These are phyloP conservation scores for Pteromalus puparum DNA, from an alignment of 1,140 invertebrate species.

Conservation along the genomic window DNA sequence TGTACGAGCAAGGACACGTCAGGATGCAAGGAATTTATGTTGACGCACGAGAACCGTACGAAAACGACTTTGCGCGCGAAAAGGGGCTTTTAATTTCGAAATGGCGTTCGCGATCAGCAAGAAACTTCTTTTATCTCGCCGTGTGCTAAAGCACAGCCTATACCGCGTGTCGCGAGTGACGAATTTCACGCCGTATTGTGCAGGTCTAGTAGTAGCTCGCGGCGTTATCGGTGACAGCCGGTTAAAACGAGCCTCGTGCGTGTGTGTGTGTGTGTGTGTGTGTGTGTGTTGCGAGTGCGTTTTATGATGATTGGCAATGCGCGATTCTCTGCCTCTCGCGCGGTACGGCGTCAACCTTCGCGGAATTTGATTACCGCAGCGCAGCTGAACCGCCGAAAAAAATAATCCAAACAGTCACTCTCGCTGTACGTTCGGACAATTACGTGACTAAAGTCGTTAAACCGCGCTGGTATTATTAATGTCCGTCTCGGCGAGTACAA, in stretches of 20 bases:
- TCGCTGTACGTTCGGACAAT: background rate
- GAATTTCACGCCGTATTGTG: background rate
- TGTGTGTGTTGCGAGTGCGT: background rate
- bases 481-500: background rate
- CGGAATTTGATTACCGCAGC: no score
- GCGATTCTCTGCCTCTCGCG: background rate
- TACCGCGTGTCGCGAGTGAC: no score
- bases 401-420: background rate
- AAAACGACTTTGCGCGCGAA: no score
- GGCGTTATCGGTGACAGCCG: background rate
- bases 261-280: no score
- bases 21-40: no score
- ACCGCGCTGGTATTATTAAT: background rate
- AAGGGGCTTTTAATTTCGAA: no score
- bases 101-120: no score
- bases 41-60: no score
- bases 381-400: background rate
- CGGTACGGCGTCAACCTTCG: background rate
- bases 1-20: no score
- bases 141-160: no score
- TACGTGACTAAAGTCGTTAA: background rate
- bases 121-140: background rate
- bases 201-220: conserved; percentile 6
- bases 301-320: background rate
- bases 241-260: background rate